Percentiles rank a stretch among this genome's conserved stretches.
These are phyloP conservation scores for Apotomis turbidana DNA, from an alignment of 2,888 invertebrate genomes.

Conservation along the genomic window DNA sequence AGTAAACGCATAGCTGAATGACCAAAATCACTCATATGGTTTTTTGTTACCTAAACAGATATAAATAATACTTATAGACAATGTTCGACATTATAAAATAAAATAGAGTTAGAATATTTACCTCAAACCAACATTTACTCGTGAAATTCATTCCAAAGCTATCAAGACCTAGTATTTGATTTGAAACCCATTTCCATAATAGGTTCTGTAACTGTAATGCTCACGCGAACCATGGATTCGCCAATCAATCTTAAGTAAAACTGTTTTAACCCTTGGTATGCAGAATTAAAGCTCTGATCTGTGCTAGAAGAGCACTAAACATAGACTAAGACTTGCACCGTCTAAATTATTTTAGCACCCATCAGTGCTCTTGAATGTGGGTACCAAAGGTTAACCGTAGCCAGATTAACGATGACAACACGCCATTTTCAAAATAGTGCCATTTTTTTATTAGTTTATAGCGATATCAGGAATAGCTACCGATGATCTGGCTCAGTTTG, in stretches of 20 bases:
- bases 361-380: no score
- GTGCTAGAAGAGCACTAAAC: no score
- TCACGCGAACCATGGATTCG: no score
- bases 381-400: background rate
- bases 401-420: slow-evolving; percentile 20
- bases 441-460: slow-evolving; percentile 47
- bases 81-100: background rate
- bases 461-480: slow-evolving; percentile 8
- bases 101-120: background rate
- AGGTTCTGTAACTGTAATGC: background rate
- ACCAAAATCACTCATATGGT: no score
- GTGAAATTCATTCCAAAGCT: slow-evolving; percentile 35
- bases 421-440: slow-evolving; percentile 58
- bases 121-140: slow-evolving; percentile 4
- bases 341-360: no score
- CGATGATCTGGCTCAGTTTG: slow-evolving; percentile 15
- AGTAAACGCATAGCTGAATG: no score
- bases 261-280: background rate
- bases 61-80: no score
- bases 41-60: no score
- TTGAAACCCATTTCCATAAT: background rate
- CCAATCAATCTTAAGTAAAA: background rate
- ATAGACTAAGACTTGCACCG: no score
- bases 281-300: no score
- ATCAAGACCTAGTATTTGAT: slow-evolving; percentile 2